These are phyloP conservation scores for Drosophila recens DNA, from an alignment of 2,888 invertebrate species.

Conservation along the genomic window DNA sequence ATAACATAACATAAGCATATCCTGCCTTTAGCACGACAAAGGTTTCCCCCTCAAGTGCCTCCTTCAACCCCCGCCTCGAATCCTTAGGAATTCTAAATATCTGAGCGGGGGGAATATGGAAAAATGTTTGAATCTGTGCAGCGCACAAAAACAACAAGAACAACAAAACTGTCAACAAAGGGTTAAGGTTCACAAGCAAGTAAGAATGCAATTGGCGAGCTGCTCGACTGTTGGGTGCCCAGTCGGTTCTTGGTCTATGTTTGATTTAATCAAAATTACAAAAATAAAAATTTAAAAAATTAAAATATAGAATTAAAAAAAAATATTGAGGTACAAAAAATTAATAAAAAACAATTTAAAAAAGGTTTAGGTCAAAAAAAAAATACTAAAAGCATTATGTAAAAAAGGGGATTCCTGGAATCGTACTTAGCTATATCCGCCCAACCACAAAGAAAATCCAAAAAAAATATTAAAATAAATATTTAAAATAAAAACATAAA, in stretches of 20 bases:
- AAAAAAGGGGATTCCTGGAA: too few species aligned
- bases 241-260: neutral
- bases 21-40: constrained; percentile 62
- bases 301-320: too few species aligned
- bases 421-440: too few species aligned
- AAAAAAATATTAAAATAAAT: too few species aligned
- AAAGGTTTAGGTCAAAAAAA: too few species aligned
- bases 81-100: constrained; percentile 56
- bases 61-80: constrained; percentile 10
- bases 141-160: constrained; percentile 2
- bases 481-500: too few species aligned
- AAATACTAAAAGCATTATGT: too few species aligned
- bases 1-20: constrained; percentile 51
- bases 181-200: constrained; percentile 59
- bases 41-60: constrained; percentile 46
- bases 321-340: neutral
- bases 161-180: constrained; percentile 61
- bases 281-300: too few species aligned
- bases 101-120: constrained; percentile 11
- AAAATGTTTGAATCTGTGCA: constrained; percentile 9
- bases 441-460: too few species aligned
- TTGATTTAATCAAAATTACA: too few species aligned
- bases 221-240: neutral
- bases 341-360: neutral
- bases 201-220: neutral